These are phyloP conservation scores for Lasioglossum lativentre DNA, from an alignment of 2,888 invertebrate species.

Conservation along the genomic window DNA sequence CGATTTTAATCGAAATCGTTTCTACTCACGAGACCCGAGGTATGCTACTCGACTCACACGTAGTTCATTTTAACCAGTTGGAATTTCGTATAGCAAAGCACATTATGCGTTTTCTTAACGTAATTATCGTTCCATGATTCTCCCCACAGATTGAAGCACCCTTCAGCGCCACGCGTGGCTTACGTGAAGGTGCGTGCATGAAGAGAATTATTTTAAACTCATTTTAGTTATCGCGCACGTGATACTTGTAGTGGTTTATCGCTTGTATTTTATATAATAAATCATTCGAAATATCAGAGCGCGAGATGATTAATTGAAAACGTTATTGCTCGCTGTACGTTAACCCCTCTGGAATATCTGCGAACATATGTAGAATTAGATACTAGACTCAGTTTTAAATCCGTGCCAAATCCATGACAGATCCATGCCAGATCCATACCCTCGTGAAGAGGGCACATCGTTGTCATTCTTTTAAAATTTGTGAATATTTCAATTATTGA, in stretches of 20 bases:
- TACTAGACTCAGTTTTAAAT: too few species aligned
- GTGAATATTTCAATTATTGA: too few species aligned
- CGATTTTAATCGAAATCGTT: conserved; percentile 49
- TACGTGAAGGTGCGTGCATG: not conserved
- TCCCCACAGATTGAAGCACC: not conserved
- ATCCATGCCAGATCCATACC: too few species aligned
- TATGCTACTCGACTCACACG: not conserved
- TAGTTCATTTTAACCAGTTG: not conserved
- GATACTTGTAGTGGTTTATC: not conserved
- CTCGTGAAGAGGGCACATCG: too few species aligned
- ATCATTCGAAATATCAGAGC: not conserved
- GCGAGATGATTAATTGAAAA: conserved; percentile 12
- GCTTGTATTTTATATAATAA: not conserved
- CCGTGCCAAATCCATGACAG: too few species aligned
- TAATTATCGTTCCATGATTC: not conserved
- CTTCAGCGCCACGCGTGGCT: not conserved
- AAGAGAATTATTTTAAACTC: conserved; percentile 4
- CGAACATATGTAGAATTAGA: not conserved
- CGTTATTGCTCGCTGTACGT: not conserved
- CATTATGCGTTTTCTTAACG: conserved; percentile 9
- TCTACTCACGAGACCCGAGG: conserved; percentile 20
- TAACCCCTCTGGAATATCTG: not conserved
- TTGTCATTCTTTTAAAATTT: too few species aligned
- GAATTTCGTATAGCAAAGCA: not conserved
- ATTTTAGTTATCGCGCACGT: not conserved